phyloP scores from a whole-genome alignment of 2,797 vertebrate species.

The Sylvilagus floridanus region DNA sequence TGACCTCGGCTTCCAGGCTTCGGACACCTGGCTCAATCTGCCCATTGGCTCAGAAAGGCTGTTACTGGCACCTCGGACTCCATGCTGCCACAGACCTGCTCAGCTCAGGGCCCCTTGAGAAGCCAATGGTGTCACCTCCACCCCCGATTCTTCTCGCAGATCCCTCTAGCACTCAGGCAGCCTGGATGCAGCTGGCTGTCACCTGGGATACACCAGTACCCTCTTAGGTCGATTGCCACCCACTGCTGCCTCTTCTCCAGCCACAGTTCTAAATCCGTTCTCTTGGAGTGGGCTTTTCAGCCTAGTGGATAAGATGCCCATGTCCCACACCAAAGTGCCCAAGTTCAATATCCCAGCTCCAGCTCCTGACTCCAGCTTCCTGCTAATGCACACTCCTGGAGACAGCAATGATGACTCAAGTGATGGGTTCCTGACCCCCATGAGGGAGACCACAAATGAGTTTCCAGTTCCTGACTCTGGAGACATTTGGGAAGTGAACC shows the following conservation, averaged over 20 bases:
- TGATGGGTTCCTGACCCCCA: too few species aligned
- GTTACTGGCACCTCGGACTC: neutral
- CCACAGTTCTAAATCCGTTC: neutral
- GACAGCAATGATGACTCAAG: too few species aligned
- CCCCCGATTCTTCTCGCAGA: neutral
- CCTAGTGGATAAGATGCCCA: too few species aligned
- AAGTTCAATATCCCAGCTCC: too few species aligned
- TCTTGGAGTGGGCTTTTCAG: neutral
- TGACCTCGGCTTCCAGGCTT: neutral
- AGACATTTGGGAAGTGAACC: too few species aligned
- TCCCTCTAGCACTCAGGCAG: too few species aligned
- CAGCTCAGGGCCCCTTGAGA: neutral
- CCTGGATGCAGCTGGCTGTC: neutral
- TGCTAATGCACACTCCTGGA: too few species aligned
- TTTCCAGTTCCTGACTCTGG: too few species aligned
- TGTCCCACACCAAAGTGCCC: too few species aligned
- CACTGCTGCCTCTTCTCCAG: neutral
- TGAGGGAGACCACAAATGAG: too few species aligned
- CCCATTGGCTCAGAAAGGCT: neutral
- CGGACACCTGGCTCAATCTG: neutral
- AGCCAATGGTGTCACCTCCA: neutral
- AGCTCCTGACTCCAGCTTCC: too few species aligned
- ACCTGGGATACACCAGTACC: neutral
- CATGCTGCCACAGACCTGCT: neutral
- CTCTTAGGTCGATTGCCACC: neutral